phyloP scores from a whole-genome alignment of 2,113 vertebrate species.

The Caranx ignobilis region DNA sequence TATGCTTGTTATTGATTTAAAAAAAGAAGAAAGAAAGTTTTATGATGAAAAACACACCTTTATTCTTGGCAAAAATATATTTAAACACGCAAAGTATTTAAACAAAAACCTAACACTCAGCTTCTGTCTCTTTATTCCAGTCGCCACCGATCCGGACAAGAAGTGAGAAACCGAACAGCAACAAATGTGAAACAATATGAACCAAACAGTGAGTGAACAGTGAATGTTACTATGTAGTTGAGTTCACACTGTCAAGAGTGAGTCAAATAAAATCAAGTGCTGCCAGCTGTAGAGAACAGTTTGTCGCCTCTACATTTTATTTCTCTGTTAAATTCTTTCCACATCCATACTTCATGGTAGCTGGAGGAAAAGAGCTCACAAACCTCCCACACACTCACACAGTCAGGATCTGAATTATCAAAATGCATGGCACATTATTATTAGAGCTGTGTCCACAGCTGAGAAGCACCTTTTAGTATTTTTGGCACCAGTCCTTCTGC shows the following conservation, averaged over 20 bases:
- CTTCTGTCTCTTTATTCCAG: slow-evolving; percentile 51
- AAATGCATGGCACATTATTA: slow-evolving; percentile 34
- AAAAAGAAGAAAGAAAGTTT: neutral
- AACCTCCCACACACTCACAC: neutral
- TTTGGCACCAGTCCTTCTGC: slow-evolving; percentile 14
- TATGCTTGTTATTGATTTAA: neutral
- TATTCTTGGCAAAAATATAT: neutral
- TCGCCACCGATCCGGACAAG: slow-evolving; percentile 21
- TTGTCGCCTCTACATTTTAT: slow-evolving; percentile 27
- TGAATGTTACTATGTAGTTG: slow-evolving; percentile 34
- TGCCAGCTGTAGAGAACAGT: slow-evolving; percentile 14
- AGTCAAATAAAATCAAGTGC: slow-evolving; percentile 66
- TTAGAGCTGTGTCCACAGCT: slow-evolving; percentile 2
- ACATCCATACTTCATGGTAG: neutral
- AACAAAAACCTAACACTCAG: slow-evolving; percentile 24
- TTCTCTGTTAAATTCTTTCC: slow-evolving; percentile 20
- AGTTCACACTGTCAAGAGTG: slow-evolving; percentile 35
- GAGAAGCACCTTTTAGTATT: slow-evolving; percentile 15
- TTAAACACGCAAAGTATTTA: neutral
- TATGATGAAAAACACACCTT: neutral
- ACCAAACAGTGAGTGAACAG: slow-evolving; percentile 45
- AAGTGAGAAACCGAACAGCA: slow-evolving; percentile 62
- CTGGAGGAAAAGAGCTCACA: neutral
- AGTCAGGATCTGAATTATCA: neutral
- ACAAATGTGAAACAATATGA: slow-evolving; percentile 56